Percentiles rank a stretch among this genome's conserved stretches.
Evolutionary conservation across 2,113 vertebrate species (phyloP).

Genomic region (Globicephala melas): DNA sequence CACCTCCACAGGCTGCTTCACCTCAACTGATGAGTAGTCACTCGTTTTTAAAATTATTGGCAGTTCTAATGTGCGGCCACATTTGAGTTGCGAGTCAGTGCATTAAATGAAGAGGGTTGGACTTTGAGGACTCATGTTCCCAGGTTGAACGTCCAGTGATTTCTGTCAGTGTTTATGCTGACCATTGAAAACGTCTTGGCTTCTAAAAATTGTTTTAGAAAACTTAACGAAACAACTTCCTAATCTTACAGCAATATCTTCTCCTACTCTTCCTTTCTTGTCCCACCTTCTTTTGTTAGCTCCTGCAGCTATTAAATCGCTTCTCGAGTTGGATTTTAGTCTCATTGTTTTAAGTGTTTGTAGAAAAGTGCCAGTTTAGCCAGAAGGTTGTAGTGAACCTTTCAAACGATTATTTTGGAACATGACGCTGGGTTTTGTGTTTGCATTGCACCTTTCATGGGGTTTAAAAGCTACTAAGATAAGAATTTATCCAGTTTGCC

Average conservation of each 20-base stretch:
- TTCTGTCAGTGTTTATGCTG: neutral
- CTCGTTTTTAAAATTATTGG: no score
- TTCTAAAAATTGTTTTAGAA: neutral
- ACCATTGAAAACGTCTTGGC: neutral
- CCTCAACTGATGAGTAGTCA: neutral
- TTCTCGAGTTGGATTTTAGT: neutral
- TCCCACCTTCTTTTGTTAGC: neutral
- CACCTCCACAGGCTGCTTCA: neutral
- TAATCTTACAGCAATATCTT: neutral
- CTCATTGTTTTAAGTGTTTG: neutral
- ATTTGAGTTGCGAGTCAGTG: neutral
- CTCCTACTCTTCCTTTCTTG: neutral
- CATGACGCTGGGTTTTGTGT: neutral
- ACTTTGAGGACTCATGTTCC: neutral
- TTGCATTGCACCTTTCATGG: neutral
- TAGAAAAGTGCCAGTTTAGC: neutral
- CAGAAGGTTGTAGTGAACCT: neutral
- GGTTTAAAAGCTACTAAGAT: neutral
- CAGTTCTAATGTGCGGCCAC: neutral
- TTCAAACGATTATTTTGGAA: neutral
- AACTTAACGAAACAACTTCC: neutral
- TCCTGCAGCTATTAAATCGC: neutral
- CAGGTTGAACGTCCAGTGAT: neutral
- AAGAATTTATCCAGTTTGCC: neutral
- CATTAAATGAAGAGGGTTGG: neutral